Conservation (phyloP, 1,140 invertebrate species). For the Formica exsecta region DNA sequence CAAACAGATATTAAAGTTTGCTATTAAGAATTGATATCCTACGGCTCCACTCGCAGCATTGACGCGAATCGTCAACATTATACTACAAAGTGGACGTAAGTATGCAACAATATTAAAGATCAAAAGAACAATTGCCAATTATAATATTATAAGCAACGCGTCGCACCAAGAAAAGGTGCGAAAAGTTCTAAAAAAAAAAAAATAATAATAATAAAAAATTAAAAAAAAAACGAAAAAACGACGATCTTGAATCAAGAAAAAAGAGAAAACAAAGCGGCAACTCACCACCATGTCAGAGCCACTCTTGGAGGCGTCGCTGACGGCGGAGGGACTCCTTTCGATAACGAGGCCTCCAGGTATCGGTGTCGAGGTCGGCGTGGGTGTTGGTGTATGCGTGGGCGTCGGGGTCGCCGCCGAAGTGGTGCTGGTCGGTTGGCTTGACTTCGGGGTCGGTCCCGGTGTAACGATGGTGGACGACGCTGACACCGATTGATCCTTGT, state of each 20-base stretch:
- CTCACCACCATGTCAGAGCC: slow-evolving; percentile 91
- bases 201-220: too few species aligned
- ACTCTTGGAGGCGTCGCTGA: slow-evolving; percentile 91
- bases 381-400: slow-evolving; percentile 72
- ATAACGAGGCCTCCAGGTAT: slow-evolving; percentile 82
- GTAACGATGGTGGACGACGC: slow-evolving; percentile 73
- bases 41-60: neutral
- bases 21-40: neutral
- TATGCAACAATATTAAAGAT: too few species aligned
- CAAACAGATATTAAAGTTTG: neutral
- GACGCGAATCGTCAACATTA: neutral
- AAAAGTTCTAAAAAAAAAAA: too few species aligned
- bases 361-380: slow-evolving; percentile 74
- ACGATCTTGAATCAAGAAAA: slow-evolving; percentile 23
- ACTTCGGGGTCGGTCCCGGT: slow-evolving; percentile 75
- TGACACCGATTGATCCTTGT: slow-evolving; percentile 77
- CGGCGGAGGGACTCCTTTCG: slow-evolving; percentile 89
- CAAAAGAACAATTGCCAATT: too few species aligned
- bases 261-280: neutral
- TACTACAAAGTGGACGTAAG: neutral
- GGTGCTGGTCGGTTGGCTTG: slow-evolving; percentile 70
- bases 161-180: too few species aligned
- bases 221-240: neutral
- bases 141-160: too few species aligned
- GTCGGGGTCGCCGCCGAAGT: slow-evolving; percentile 72